Evolutionary conservation across 2,888 invertebrate species (phyloP).

Genomic region (Cryptus armator): DNA sequence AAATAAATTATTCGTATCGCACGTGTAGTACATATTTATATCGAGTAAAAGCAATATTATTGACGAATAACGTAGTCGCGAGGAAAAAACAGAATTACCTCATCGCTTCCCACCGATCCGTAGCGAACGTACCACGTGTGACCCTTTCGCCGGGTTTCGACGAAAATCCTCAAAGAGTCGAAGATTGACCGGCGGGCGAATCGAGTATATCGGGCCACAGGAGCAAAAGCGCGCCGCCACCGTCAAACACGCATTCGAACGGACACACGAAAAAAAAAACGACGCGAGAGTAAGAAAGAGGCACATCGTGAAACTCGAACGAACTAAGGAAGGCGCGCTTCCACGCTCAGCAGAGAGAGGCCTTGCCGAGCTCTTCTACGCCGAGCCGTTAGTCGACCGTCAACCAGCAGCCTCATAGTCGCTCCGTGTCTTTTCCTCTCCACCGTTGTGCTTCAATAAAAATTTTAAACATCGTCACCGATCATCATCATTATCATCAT

Average conservation of each 20-base stretch:
- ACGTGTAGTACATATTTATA: conserved; percentile 7
- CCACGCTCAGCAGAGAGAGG: conserved; percentile 48
- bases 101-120: conserved; percentile 22
- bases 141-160: conserved; percentile 53
- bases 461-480: neutral
- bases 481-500: conserved; percentile 21
- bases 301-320: conserved; percentile 45
- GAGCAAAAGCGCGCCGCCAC: conserved; percentile 49
- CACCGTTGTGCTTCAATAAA: conserved; percentile 6
- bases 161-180: conserved; percentile 42
- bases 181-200: conserved; percentile 42
- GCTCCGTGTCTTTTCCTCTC: conserved; percentile 55
- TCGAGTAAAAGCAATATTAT: neutral
- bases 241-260: conserved; percentile 51
- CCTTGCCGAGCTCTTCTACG: conserved; percentile 60
- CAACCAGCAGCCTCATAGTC: conserved; percentile 68
- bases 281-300: conserved; percentile 58
- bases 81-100: conserved; percentile 11
- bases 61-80: neutral
- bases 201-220: conserved; percentile 6
- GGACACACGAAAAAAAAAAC: conserved; percentile 32
- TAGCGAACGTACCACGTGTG: conserved; percentile 38
- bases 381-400: conserved; percentile 69
- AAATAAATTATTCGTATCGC: neutral
- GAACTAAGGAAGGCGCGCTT: conserved; percentile 48